phyloP scores from a whole-genome alignment of 2,888 invertebrate species.

The Psylliodes chrysocephalus region DNA sequence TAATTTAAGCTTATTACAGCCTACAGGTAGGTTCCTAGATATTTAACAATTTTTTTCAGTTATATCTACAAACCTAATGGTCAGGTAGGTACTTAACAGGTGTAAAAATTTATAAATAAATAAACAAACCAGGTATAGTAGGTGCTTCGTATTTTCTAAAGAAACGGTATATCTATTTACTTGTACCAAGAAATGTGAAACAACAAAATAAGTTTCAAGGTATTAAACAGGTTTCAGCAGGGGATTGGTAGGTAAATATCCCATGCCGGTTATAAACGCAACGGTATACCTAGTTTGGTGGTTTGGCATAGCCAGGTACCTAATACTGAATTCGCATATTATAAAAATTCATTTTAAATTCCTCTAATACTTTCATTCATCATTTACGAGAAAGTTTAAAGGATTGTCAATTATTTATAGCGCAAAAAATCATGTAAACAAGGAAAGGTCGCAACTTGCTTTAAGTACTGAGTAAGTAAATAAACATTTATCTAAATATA shows the following conservation, averaged over 20 bases:
- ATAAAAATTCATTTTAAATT: background rate
- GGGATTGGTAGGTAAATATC: conserved; percentile 9
- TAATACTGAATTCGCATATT: background rate
- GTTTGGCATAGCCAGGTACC: too few species aligned
- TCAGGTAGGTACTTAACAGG: background rate
- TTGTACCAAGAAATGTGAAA: conserved; percentile 2
- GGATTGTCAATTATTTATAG: too few species aligned
- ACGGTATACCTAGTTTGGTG: too few species aligned
- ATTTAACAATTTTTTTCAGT: conserved; percentile 5
- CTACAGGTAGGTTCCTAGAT: background rate
- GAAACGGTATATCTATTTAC: background rate
- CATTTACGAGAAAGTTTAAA: too few species aligned
- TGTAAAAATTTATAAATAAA: conserved; percentile 7
- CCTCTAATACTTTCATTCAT: too few species aligned
- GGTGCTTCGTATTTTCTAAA: background rate
- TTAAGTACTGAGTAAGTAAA: background rate
- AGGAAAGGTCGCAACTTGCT: conserved; percentile 20
- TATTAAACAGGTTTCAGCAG: conserved; percentile 24
- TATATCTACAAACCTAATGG: background rate
- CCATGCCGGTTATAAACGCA: conserved; percentile 16
- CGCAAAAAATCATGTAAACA: background rate
- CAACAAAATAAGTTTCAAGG: conserved; percentile 3
- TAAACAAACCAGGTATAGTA: conserved; percentile 1
- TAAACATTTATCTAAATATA: background rate
- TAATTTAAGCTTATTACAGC: conserved; percentile 3